These are phyloP conservation scores for Cardiocondyla obscurior DNA, from an alignment of 1,140 invertebrate genomes.

Conservation along the genomic window DNA sequence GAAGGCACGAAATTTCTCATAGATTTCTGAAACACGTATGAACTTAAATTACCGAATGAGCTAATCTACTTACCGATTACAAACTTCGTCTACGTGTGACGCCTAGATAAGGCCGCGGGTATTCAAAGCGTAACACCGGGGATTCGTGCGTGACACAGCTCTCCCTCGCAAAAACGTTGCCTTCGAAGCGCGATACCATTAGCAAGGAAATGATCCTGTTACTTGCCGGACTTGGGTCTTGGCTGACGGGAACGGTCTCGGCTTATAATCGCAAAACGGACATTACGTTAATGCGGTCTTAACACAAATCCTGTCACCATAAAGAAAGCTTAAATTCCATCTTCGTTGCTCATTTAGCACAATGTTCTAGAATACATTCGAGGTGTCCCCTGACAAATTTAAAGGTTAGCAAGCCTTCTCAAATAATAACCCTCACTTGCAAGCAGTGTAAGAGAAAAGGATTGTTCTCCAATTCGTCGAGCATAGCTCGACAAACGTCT, in stretches of 20 bases:
- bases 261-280: constrained; percentile 24
- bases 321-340: constrained; percentile 43
- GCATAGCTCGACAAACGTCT: neutral
- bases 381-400: neutral
- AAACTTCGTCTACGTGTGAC: constrained; percentile 52
- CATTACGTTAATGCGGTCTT: constrained; percentile 12
- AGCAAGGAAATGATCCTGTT: constrained; percentile 52
- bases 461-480: constrained; percentile 4
- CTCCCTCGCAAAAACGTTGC: constrained; percentile 36
- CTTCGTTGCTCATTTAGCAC: neutral
- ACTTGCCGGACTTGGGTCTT: constrained; percentile 15
- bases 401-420: neutral
- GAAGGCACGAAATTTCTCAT: constrained; percentile 23
- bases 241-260: neutral
- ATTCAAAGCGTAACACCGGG: constrained; percentile 46
- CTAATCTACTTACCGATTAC: constrained; percentile 51
- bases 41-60: constrained; percentile 50
- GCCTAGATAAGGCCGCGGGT: constrained; percentile 39
- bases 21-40: constrained; percentile 47
- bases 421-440: neutral
- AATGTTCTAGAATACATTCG: neutral
- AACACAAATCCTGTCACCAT: neutral
- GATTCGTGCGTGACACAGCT: constrained; percentile 50
- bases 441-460: neutral
- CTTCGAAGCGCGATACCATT: constrained; percentile 45